Evolutionary conservation across 2,113 vertebrate genomes (phyloP).

Genomic region (Cinclus mexicanus): DNA sequence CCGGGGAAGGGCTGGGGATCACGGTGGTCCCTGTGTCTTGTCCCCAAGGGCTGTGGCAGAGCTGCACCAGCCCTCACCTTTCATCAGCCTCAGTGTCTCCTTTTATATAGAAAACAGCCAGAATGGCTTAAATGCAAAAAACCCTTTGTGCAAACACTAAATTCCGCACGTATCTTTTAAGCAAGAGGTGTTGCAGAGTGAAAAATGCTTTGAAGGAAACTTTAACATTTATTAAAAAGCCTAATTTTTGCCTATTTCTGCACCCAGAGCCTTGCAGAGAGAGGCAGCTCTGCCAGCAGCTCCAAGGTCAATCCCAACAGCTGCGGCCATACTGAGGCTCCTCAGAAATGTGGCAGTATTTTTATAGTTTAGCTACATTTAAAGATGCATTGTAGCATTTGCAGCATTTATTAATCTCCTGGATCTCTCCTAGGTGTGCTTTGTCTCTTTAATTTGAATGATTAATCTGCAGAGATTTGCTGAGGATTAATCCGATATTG

Average conservation of each 20-base stretch:
- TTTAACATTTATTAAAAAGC: neutral
- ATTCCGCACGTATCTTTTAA: rapidly evolving
- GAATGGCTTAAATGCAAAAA: neutral
- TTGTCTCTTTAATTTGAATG: rapidly evolving
- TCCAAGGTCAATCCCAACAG: neutral
- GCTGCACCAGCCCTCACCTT: neutral
- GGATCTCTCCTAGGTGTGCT: neutral
- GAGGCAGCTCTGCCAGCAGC: neutral
- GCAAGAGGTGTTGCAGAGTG: neutral
- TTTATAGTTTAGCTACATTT: neutral
- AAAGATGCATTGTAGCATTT: neutral
- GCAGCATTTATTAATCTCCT: neutral
- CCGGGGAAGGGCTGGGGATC: neutral
- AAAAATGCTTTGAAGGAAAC: neutral
- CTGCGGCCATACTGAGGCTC: rapidly evolving
- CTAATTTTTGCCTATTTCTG: neutral
- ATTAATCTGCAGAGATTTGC: neutral
- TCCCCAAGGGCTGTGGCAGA: neutral
- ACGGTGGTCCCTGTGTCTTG: rapidly evolving
- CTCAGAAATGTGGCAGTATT: rapidly evolving
- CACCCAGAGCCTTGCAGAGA: neutral
- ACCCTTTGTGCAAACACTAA: neutral
- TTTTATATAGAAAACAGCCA: neutral
- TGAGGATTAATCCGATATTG: rapidly evolving
- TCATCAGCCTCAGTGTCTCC: rapidly evolving